Evolutionary conservation across 2,113 vertebrate species (phyloP), one percentile per base, ranked within the genome.

Genomic region (Rynchops niger): DNA sequence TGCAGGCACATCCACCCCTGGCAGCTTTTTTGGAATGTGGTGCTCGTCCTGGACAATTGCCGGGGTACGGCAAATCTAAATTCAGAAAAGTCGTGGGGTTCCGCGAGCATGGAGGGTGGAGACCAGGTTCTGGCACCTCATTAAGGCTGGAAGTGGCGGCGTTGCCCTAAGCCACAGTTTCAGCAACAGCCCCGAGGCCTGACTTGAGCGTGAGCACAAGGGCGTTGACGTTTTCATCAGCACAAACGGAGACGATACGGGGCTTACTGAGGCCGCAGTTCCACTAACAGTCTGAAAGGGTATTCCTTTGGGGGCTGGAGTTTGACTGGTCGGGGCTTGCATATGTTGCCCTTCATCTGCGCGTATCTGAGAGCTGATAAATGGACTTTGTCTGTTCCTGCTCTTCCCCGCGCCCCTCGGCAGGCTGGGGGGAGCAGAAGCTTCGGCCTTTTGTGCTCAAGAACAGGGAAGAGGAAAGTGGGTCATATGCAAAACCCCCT

Each of bases 71-170:
- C 45, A 73, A 25, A 26, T 43, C 30, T 61, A 16, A 56, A 55
- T 38, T 65, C 22, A 25, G 45, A 9, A 16, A 11, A 25, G 38
- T 1, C 2, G 1, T 5, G 2, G 15, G 11, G 27, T 12, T 9
- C 61, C 53, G 30, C 32, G 38, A 21, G 38, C 16, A 2, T 2
- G 9, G 71, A 29, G 26, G 32, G 12, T 25, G 23, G 29, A 12
- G 2, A 12, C 14, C 15, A 6, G 61, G 6, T 7, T 40, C 18
- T 4, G 17, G 80, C 23, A 11, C 9, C 50, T 63, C 38, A 2
- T 20, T 9, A 19, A 50, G 43, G 72, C 15, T 55, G 43, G 5
- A 22, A 38, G 42, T 2, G 13, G 34, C 70, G 47, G 38, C 1
- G 0, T 6, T 43, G 45, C 19, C 1, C 1, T 10, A 22, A 72